Conservation (phyloP, 2,888 invertebrate genomes). For the Tachina fera region DNA sequence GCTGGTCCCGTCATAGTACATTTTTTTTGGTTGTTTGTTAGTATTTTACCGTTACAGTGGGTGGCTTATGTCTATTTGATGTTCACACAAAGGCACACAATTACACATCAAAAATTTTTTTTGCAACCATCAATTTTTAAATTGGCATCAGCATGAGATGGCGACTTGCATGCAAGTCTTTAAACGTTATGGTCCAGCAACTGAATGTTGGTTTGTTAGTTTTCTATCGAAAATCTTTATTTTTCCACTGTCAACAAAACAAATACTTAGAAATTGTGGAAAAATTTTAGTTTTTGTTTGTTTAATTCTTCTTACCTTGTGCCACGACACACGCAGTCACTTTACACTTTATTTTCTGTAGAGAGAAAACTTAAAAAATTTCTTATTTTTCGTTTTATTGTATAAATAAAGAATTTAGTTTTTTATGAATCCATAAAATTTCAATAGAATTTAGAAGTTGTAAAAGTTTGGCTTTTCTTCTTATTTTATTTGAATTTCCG, state of each 20-base stretch:
- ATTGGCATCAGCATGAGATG: not conserved
- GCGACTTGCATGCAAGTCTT: not conserved
- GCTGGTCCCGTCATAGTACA: constrained; percentile 60
- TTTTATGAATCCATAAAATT: constrained; percentile 45
- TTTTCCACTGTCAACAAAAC: constrained; percentile 5
- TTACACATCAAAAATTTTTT: constrained; percentile 21
- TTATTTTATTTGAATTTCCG: constrained; percentile 49
- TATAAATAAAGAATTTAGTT: not conserved
- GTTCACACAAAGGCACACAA: constrained; percentile 15
- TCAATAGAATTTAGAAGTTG: constrained; percentile 47
- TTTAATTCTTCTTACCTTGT: constrained; percentile 22
- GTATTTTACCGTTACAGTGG: constrained; percentile 44
- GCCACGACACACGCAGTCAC: not conserved
- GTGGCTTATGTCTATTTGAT: constrained; percentile 45
- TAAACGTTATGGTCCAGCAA: constrained; percentile 45
- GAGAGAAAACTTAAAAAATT: constrained; percentile 4
- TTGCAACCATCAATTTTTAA: too few relatives aligned
- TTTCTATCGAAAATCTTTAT: constrained; percentile 14
- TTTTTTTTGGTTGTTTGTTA: constrained; percentile 24
- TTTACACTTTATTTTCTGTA: constrained; percentile 28
- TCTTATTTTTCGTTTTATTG: not conserved
- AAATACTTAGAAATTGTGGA: constrained; percentile 2
- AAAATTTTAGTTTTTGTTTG: constrained; percentile 16
- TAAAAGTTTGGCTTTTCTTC: constrained; percentile 38
- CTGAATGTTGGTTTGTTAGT: not conserved